Conservation (phyloP, 1,140 invertebrate genomes). For the Meloidogyne hapla region DNA sequence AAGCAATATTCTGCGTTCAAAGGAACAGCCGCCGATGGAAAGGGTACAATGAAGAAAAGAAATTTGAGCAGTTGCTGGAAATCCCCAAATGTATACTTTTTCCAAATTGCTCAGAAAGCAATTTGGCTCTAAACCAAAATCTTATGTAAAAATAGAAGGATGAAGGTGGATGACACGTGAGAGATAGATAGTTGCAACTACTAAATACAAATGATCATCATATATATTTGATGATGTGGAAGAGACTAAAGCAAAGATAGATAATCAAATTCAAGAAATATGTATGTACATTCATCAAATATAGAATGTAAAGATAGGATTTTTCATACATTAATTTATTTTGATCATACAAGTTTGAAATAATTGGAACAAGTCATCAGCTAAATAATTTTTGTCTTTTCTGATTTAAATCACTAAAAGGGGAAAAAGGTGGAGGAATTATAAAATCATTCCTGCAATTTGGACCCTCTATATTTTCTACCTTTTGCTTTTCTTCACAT, state of each 20-base stretch:
- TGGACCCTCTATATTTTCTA: neutral
- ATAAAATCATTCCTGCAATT: neutral
- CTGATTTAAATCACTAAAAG: neutral
- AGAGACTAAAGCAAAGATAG: neutral
- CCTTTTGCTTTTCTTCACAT: neutral
- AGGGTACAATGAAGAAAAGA: neutral
- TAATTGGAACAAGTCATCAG: too few relatives aligned
- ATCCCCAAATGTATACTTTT: neutral
- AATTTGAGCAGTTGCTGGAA: neutral
- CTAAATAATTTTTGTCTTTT: too few relatives aligned
- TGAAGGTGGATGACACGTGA: neutral
- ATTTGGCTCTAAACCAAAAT: slow-evolving; percentile 2
- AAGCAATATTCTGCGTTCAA: neutral
- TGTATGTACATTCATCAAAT: neutral
- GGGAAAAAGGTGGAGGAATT: neutral
- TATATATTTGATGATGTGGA: too few relatives aligned
- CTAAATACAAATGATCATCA: too few relatives aligned
- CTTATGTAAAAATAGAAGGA: neutral
- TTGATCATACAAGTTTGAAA: too few relatives aligned
- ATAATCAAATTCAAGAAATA: neutral
- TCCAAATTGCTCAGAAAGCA: neutral
- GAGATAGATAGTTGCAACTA: neutral
- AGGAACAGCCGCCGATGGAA: neutral
- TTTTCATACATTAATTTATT: neutral
- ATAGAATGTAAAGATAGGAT: neutral